Base-by-base conservation (phyloP, 2,113 vertebrate genomes). In the Ascaphus truei region DNA sequence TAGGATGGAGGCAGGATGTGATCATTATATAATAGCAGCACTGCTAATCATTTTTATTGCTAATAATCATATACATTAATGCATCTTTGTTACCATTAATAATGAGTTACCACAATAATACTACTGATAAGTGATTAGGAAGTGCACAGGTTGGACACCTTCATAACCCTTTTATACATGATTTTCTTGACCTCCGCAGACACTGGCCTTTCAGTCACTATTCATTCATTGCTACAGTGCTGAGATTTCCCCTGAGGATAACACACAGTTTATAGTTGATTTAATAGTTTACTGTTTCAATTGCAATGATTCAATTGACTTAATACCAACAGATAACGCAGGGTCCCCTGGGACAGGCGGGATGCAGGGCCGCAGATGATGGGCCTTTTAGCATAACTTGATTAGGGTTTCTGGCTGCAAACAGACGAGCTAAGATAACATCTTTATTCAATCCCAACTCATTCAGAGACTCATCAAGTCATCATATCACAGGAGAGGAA, bases 301-400 rank as follows among this genome's bases (percentile, higher is more conserved):
- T 59, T 37, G 12, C 37, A 30, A 18, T 48, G 65, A 59, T 69
- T 69, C 30, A 69, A 69, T 69, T 69, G n/a, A 69, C 56, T 60
- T 37, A 51, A 16, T 34, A 58, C 53, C 55, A 37, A 39, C 41
- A 26, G 66, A 59, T 69, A 45, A 22, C 27, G 23, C 22, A 10
- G 43, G n/a, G 30, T 37, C 55, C 31, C 55, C 5, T 1, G 50
- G 55, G 53, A 56, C 9, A 4, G 29, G n/a, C 8, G 22, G 48
- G 55, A 31, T 7, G 26, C 18, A 9, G 31, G 55, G 56, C 31
- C 66, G 50, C 20, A 39, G 43, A 37, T 39, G 66, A 69, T 69
- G 41, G 15, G 56, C 20, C 15, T 69, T 69, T 69, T 37, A 45
- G 29, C 52, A 33, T 1, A 5, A 11, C 13, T 68, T 58, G 29